Conservation (phyloP, 2,888 invertebrate genomes). For the Marasmarcha lunaedactyla region DNA sequence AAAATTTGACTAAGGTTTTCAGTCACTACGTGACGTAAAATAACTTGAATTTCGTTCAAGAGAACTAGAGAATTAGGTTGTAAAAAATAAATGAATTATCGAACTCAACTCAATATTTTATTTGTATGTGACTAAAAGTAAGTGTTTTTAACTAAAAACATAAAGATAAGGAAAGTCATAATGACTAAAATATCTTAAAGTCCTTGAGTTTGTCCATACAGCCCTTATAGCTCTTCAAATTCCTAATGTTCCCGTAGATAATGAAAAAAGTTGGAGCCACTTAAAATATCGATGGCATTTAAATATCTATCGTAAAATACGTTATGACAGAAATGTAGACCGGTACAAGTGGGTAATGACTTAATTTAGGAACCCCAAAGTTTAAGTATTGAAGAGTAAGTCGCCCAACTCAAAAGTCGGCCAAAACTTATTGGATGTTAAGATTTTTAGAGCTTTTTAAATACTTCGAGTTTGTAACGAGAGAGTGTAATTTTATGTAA, state of each 20-base stretch:
- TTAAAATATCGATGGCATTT: slow-evolving; percentile 12
- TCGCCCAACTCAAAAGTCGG: slow-evolving; percentile 26
- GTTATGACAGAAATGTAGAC: background rate
- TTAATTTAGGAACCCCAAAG: slow-evolving; percentile 12
- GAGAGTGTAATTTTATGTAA: slow-evolving; percentile 58
- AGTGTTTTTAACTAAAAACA: background rate
- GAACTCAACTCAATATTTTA: background rate
- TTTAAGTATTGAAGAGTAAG: slow-evolving; percentile 4
- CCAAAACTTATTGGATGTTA: slow-evolving; percentile 52
- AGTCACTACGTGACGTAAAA: too few relatives aligned
- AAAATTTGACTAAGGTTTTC: too few relatives aligned
- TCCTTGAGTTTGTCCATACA: background rate
- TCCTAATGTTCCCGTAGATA: slow-evolving; percentile 22
- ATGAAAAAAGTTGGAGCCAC: slow-evolving; percentile 45
- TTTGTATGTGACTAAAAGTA: background rate
- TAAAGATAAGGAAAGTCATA: background rate
- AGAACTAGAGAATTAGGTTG: too few relatives aligned
- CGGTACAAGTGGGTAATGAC: slow-evolving; percentile 10
- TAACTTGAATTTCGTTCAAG: too few relatives aligned
- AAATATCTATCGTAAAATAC: slow-evolving; percentile 2
- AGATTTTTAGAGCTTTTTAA: slow-evolving; percentile 58
- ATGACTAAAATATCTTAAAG: background rate
- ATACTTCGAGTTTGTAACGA: slow-evolving; percentile 47
- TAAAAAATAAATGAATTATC: too few relatives aligned
- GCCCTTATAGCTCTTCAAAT: background rate